phyloP scores from a whole-genome alignment of 1,140 invertebrate genomes.

The Microplitis mediator region DNA sequence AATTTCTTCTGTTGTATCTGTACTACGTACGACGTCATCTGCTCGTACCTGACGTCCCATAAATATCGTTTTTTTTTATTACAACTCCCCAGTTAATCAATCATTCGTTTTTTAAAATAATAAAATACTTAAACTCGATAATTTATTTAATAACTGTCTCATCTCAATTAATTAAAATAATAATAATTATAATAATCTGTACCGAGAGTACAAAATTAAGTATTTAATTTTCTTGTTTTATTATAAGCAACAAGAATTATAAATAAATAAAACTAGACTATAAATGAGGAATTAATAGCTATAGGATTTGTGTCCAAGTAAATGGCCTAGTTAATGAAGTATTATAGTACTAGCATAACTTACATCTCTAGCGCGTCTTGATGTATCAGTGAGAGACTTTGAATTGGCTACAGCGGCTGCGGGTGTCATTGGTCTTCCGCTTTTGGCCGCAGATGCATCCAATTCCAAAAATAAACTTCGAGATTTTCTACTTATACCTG shows the following conservation, averaged over 20 bases:
- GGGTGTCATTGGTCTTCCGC: constrained; percentile 55
- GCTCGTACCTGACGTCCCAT: constrained; percentile 63
- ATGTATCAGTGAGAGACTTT: constrained; percentile 59
- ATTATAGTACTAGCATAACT: constrained; percentile 43
- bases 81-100: constrained; percentile 3
- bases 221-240: neutral
- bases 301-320: constrained; percentile 4
- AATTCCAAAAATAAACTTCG: constrained; percentile 84
- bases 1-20: constrained; percentile 76
- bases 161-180: too few species aligned
- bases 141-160: too few species aligned
- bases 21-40: constrained; percentile 76
- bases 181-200: too few species aligned
- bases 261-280: neutral
- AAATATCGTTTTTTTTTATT: constrained; percentile 55
- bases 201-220: neutral
- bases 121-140: neutral
- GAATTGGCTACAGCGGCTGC: constrained; percentile 48
- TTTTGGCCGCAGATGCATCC: constrained; percentile 71
- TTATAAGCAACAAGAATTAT: too few species aligned
- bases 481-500: constrained; percentile 86
- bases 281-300: neutral
- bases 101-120: neutral
- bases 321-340: neutral
- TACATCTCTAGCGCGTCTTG: constrained; percentile 66